These are phyloP conservation scores for Huso huso DNA, from an alignment of 2,797 vertebrate species.

Conservation along the genomic window DNA sequence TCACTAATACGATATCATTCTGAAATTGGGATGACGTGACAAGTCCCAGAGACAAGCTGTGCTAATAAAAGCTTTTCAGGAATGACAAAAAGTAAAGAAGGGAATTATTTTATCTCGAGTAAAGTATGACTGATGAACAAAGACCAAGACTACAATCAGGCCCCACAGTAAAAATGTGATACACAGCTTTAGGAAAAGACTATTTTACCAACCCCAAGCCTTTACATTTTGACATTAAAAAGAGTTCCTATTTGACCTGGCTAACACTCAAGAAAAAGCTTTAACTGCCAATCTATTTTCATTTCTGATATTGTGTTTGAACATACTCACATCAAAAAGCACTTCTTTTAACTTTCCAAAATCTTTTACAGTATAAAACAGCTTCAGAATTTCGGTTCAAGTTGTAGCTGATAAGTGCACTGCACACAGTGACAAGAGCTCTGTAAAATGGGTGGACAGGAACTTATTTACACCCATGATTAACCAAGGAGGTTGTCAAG, in stretches of 20 bases:
- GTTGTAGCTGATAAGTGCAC: not conserved
- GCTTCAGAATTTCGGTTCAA: too few relatives aligned
- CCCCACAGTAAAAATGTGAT: too few relatives aligned
- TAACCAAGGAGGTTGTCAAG: constrained; percentile 46
- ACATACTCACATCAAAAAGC: too few relatives aligned
- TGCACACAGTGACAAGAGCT: constrained; percentile 1
- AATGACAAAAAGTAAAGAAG: not conserved
- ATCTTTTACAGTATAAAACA: too few relatives aligned
- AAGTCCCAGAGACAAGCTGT: not conserved
- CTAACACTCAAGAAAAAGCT: too few relatives aligned
- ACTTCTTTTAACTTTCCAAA: too few relatives aligned
- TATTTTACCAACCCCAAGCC: too few relatives aligned
- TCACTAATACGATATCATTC: not conserved
- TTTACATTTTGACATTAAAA: too few relatives aligned
- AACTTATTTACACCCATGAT: constrained; percentile 45
- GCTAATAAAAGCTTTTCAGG: not conserved
- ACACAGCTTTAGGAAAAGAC: too few relatives aligned
- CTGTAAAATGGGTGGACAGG: not conserved
- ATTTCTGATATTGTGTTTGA: too few relatives aligned
- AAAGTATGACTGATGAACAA: constrained; percentile 1
- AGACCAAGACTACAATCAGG: not conserved
- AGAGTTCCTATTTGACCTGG: too few relatives aligned
- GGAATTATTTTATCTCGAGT: not conserved
- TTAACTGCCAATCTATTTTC: too few relatives aligned
- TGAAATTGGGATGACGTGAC: not conserved